phyloP scores from a whole-genome alignment of 2,797 vertebrate species.

The Argentina silus region DNA sequence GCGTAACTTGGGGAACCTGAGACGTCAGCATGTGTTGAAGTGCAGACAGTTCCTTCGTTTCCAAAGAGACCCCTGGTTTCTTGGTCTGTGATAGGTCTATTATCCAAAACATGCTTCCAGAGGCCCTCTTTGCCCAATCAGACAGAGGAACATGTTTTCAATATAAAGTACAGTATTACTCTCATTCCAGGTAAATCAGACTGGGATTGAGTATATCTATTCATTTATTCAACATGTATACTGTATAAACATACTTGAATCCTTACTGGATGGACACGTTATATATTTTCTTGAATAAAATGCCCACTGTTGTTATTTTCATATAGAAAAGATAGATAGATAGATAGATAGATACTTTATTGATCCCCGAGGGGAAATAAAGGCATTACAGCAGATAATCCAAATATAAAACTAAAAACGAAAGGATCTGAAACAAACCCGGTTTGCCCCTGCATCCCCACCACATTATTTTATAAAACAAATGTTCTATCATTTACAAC shows the following conservation, averaged over 20 bases:
- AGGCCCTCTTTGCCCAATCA: slow-evolving; percentile 12
- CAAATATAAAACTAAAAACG: too few relatives aligned
- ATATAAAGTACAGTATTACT: background rate
- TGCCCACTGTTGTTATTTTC: background rate
- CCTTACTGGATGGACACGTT: too few relatives aligned
- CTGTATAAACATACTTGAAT: too few relatives aligned
- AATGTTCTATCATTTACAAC: too few relatives aligned
- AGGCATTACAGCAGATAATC: background rate
- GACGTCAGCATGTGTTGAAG: slow-evolving; percentile 62
- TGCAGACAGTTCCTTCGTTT: slow-evolving; percentile 12
- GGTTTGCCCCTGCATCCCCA: too few relatives aligned
- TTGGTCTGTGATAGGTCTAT: slow-evolving; percentile 14
- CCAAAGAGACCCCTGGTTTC: slow-evolving; percentile 8
- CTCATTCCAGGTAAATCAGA: too few relatives aligned
- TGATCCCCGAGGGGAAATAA: too few relatives aligned
- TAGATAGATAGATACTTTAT: too few relatives aligned
- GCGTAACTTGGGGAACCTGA: slow-evolving; percentile 63
- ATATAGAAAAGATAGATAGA: background rate
- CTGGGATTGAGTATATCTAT: too few relatives aligned
- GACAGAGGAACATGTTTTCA: slow-evolving; percentile 1
- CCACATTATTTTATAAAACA: too few relatives aligned
- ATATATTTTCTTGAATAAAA: background rate
- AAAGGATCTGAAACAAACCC: too few relatives aligned
- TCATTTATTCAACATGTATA: too few relatives aligned
- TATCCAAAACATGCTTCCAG: slow-evolving; percentile 1